A percentile compares a stretch with the other conserved stretches of the same genome.
These are phyloP conservation scores for Brachypteracias leptosomus DNA, from an alignment of 2,113 vertebrate species.

Conservation along the genomic window DNA sequence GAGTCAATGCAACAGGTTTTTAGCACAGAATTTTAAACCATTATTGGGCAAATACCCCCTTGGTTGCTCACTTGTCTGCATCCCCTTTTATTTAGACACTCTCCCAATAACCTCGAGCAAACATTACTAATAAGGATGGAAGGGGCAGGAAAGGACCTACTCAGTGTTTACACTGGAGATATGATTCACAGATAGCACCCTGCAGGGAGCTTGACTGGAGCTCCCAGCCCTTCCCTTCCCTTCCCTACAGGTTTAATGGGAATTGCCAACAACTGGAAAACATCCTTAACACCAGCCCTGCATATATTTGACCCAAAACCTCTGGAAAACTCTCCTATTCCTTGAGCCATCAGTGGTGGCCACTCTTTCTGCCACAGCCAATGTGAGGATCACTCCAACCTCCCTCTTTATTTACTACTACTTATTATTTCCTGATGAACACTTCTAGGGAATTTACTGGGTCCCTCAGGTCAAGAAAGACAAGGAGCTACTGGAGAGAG, in stretches of 20 bases:
- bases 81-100: background rate
- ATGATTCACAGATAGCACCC: background rate
- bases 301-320: background rate
- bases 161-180: background rate
- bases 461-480: no score
- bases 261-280: background rate
- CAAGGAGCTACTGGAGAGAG: no score
- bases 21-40: background rate
- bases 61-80: background rate
- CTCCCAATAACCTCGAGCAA: background rate
- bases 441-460: rapidly evolving
- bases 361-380: rapidly evolving
- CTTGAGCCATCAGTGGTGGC: rapidly evolving
- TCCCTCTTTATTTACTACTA: background rate
- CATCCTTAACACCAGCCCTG: background rate
- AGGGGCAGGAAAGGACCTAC: background rate
- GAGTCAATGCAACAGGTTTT: rapidly evolving
- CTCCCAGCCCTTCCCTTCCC: background rate
- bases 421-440: background rate
- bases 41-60: background rate
- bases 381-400: rapidly evolving
- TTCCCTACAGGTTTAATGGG: background rate
- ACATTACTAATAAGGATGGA: background rate
- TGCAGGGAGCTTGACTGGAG: background rate
- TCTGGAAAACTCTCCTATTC: background rate